Conservation (phyloP, 1,140 invertebrate genomes). For the Drosophila punjabiensis region DNA sequence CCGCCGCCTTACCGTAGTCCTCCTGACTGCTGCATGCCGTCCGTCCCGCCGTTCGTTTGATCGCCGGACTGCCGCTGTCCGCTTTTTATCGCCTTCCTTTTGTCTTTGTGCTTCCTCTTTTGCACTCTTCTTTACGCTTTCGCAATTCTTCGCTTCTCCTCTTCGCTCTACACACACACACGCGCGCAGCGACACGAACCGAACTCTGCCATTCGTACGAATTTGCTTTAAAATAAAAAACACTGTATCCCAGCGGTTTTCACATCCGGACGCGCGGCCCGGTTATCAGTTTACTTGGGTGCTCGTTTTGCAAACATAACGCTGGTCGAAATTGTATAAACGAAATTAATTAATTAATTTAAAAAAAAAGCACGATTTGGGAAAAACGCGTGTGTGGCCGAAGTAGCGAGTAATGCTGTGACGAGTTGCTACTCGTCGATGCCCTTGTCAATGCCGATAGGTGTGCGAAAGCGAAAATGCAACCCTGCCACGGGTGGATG, state of each 20-base stretch:
- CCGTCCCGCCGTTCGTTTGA: slow-evolving; percentile 12
- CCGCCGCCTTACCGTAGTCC: slow-evolving; percentile 20
- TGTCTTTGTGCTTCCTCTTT: slow-evolving; percentile 50
- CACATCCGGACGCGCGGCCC: slow-evolving; percentile 1
- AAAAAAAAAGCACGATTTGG: slow-evolving; percentile 75
- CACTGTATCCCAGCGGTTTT: slow-evolving; percentile 9
- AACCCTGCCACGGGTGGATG: neutral
- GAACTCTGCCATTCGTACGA: slow-evolving; percentile 29
- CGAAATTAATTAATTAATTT: slow-evolving; percentile 46
- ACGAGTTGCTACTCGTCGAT: slow-evolving; percentile 1
- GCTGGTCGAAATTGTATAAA: slow-evolving; percentile 24
- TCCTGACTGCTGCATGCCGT: slow-evolving; percentile 16
- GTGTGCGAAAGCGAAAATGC: neutral
- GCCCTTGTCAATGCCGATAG: neutral
- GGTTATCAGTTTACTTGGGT: neutral
- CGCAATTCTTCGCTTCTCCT: slow-evolving; percentile 62
- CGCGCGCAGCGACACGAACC: slow-evolving; percentile 25
- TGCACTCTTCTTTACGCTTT: slow-evolving; percentile 47
- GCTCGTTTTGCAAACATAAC: slow-evolving; percentile 15
- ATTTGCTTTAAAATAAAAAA: slow-evolving; percentile 12
- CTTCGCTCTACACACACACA: slow-evolving; percentile 49
- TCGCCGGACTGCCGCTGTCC: slow-evolving; percentile 44
- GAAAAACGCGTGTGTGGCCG: slow-evolving; percentile 75
- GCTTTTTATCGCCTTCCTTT: slow-evolving; percentile 40
- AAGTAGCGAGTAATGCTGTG: slow-evolving; percentile 36